phyloP scores from a whole-genome alignment of 2,113 vertebrate genomes.

The Tonatia bakeri region DNA sequence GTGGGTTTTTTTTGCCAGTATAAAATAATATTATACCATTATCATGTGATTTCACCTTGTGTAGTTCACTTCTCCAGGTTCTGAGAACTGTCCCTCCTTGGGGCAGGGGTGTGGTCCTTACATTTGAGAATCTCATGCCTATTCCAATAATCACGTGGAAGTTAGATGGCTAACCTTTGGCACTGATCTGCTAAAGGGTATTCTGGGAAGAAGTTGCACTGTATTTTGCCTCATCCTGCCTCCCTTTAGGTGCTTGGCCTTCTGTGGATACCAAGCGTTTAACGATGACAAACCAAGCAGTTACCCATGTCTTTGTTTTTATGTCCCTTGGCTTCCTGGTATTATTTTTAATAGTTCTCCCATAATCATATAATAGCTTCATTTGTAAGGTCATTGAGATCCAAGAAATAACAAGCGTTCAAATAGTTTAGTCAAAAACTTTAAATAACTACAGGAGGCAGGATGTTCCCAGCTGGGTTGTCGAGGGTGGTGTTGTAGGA shows the following conservation, averaged over 20 bases:
- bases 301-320: slow-evolving; percentile 45
- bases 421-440: background rate
- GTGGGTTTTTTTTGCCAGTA: background rate
- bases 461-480: background rate
- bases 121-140: background rate
- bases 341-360: slow-evolving; percentile 53
- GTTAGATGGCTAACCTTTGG: background rate
- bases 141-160: background rate
- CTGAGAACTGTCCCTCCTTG: background rate
- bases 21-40: background rate
- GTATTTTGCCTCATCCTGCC: background rate
- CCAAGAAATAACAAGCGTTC: slow-evolving; percentile 17
- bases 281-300: background rate
- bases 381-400: slow-evolving; percentile 32
- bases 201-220: background rate
- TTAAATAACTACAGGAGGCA: background rate
- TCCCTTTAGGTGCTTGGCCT: background rate
- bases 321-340: slow-evolving; percentile 12
- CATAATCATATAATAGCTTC: background rate
- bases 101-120: background rate
- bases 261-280: background rate
- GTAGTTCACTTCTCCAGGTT: background rate
- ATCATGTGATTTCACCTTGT: background rate
- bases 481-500: background rate
- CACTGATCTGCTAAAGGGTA: background rate